Percentiles rank a stretch among this genome's conserved stretches.
Evolutionary conservation across 2,113 vertebrate genomes (phyloP).

Genomic region (Machaerirhynchus nigripectus): DNA sequence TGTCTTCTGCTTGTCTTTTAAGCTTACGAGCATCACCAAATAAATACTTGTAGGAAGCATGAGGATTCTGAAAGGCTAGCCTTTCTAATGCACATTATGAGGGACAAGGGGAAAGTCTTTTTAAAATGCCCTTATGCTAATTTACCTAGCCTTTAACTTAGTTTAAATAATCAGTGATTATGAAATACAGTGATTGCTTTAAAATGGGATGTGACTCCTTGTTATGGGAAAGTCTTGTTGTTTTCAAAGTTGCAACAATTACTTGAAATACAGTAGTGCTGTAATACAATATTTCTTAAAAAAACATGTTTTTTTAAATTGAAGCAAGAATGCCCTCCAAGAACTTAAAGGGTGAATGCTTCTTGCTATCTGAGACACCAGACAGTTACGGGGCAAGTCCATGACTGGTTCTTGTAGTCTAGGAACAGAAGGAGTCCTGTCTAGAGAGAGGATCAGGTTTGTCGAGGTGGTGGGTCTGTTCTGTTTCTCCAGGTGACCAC

Average conservation of each 20-base stretch:
- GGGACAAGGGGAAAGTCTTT: background rate
- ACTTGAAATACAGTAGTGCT: background rate
- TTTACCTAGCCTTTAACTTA: background rate
- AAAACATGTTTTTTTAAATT: background rate
- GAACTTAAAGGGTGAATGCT: background rate
- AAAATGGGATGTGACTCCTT: background rate
- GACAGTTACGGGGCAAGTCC: background rate
- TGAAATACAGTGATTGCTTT: background rate
- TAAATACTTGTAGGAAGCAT: background rate
- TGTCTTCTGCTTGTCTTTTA: background rate
- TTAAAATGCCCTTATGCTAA: background rate
- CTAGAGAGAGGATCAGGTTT: background rate
- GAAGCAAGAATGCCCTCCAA: background rate
- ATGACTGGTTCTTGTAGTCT: background rate
- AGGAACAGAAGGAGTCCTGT: background rate
- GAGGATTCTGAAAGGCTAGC: background rate
- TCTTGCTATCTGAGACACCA: background rate
- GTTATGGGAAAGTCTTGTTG: background rate
- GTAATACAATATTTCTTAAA: background rate
- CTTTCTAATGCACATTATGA: background rate
- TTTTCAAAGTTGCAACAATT: background rate
- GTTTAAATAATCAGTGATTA: background rate
- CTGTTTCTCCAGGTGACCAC: background rate
- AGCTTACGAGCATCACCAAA: background rate
- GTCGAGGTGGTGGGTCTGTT: background rate